Base-by-base conservation (phyloP, 2,888 invertebrate species). In the Incurvaria masculella region DNA sequence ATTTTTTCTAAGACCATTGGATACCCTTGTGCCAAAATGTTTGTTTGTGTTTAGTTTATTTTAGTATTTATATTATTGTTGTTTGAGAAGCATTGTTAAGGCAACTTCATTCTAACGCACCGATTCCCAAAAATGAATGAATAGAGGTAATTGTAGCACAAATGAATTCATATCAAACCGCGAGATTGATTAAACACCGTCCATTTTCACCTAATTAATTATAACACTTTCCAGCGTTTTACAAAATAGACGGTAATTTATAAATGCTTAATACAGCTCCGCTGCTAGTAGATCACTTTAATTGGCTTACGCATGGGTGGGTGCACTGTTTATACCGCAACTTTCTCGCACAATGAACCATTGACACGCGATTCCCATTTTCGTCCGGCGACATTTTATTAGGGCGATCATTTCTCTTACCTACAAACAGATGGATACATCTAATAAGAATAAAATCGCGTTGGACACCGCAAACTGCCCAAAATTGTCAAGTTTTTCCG, bases 181-280 rank as follows among this genome's bases (percentile, higher is more conserved):
- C 60, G 61, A 63, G 61, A 63, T 65, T 66, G 65, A 71, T 69
- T 66, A 67, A 69, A 57, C 56, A 59, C 56, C 58, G 60, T 64
- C 64, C 61, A 62, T 70, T 73, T 70, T 68, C 70, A 71, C 69
- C 64, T 66, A 66, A 72, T 72, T 69, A 70, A 72, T 71, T 66
- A 68, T 64, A 72, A 72, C 71, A 68, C 68, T 69, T 71, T 66
- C 55, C 60, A 61, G 60, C 59, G 62, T 68, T 72, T 69, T 68
- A 72, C 66, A 67, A 71, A 69, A 68, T 62, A 64, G 65, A 59
- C 61, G 61, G 63, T 71, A 68, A 67, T 70, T 70, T 69, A 69
- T 69, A 71, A 70, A 69, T 69, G 68, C 63, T 68, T 68, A 63
- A 67, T 69, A 65, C 59, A 58, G 65, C 64, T 61, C 61, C 61